These are phyloP conservation scores for Delphinapterus leucas DNA, from an alignment of 2,113 vertebrate genomes.

Conservation along the genomic window DNA sequence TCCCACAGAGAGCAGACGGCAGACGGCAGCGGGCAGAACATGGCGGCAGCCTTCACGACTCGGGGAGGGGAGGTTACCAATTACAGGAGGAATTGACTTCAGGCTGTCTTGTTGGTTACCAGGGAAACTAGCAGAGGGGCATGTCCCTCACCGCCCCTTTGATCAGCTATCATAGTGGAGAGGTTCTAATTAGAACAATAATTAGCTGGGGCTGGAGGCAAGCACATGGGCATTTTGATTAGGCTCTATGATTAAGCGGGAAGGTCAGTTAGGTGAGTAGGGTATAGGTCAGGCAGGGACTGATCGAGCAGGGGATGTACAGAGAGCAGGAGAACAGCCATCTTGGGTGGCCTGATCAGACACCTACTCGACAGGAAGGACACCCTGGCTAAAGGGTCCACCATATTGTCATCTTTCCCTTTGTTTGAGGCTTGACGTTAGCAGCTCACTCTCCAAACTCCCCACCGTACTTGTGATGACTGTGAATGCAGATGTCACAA, in stretches of 20 bases:
- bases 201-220: neutral
- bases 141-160: neutral
- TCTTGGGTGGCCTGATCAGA: neutral
- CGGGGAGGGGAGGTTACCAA: neutral
- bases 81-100: neutral
- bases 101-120: neutral
- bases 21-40: neutral
- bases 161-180: neutral
- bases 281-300: neutral
- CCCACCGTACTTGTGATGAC: neutral
- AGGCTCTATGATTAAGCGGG: neutral
- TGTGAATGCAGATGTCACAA: neutral
- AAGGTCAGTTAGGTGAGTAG: neutral
- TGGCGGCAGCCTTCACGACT: neutral
- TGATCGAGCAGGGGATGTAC: neutral
- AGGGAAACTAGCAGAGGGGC: neutral
- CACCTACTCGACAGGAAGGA: neutral
- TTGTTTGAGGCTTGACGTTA: neutral
- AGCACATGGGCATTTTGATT: neutral
- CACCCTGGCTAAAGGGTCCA: neutral
- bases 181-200: neutral
- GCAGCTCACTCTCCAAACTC: neutral
- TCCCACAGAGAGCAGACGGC: accelerated
- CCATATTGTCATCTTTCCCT: neutral
- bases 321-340: neutral